Base-by-base conservation (phyloP, 2,113 vertebrate species). In the Sapajus apella region DNA sequence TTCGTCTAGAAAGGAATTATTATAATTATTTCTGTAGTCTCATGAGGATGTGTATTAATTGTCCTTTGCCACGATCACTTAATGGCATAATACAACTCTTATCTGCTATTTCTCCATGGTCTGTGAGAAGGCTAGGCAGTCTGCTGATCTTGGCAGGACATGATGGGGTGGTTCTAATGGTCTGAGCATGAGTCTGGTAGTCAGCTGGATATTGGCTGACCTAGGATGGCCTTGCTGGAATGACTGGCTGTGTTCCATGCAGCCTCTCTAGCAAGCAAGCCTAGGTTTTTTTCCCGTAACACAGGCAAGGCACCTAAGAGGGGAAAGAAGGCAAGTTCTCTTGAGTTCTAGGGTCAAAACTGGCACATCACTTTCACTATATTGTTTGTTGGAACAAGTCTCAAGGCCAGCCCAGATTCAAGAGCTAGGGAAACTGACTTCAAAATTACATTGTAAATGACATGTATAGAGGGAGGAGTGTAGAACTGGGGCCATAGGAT, bases 1-100 rank as follows among this genome's bases (percentile, higher is more conserved):
- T 92, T 95, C 37, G 21, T 92, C 72, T 79, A 87, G 25, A 94
- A 80, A 90, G 30, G 30, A 32, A 91, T 75, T 66, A 56, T 56
- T 72, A 82, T 77, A 64, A 85, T 35, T 75, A 37, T 27, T 91
- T 82, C 86, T 77, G n/a, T 1, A 77, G n/a, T 61, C 92, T 58
- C 27, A 35, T 30, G 8, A 84, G 8, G 16, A 76, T 32, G 10
- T 70, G 0, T 37, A 23, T 8, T 66, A 52, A 5, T 35, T 87
- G 45, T 13, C 84, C 91, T 90, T 72, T 92, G 56, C 21, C 47
- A 83, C 79, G 87, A n/a, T 79, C 86, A 87, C 23, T 76, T 79
- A 43, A 77, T 58, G 40, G 30, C 2, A 73, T 70, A 70, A 84
- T 82, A 40, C 27, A 77, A 27, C 30, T 77, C 32, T 56, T 73